These are phyloP conservation scores for Plecturocebus donacophilus DNA, from an alignment of 2,113 vertebrate genomes.

Conservation along the genomic window DNA sequence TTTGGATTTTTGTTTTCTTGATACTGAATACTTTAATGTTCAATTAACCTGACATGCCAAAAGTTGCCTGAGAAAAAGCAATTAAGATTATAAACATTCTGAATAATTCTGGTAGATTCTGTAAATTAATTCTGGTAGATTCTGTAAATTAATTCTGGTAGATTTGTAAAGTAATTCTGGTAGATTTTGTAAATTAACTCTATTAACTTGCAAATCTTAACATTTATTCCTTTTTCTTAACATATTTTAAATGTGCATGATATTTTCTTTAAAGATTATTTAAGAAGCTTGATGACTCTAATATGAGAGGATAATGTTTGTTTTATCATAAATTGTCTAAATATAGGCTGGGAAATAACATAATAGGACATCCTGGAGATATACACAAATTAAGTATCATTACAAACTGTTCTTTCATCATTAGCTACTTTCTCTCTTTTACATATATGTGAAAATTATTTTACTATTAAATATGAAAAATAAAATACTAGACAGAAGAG, in stretches of 20 bases:
- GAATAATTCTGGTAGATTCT: conserved; percentile 7
- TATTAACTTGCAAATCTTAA: background rate
- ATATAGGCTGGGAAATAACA: background rate
- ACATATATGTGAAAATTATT: background rate
- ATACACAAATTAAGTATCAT: background rate
- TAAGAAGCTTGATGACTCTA: background rate
- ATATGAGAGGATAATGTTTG: background rate
- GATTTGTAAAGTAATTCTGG: no score
- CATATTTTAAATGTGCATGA: background rate
- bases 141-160: no score
- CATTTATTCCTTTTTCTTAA: background rate
- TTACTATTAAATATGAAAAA: conserved; percentile 24
- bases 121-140: background rate
- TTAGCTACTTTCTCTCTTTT: background rate
- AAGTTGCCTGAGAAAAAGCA: background rate
- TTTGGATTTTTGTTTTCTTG: background rate
- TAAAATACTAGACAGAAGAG: background rate
- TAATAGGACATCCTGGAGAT: background rate
- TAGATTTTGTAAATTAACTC: background rate
- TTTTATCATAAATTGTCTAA: background rate
- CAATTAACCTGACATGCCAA: background rate
- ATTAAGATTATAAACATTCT: background rate
- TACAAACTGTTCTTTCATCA: background rate
- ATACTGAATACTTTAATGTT: background rate
- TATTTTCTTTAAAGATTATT: background rate